Evolutionary conservation across 2,797 vertebrate species (phyloP).

Genomic region (Spinus olivaceus): DNA sequence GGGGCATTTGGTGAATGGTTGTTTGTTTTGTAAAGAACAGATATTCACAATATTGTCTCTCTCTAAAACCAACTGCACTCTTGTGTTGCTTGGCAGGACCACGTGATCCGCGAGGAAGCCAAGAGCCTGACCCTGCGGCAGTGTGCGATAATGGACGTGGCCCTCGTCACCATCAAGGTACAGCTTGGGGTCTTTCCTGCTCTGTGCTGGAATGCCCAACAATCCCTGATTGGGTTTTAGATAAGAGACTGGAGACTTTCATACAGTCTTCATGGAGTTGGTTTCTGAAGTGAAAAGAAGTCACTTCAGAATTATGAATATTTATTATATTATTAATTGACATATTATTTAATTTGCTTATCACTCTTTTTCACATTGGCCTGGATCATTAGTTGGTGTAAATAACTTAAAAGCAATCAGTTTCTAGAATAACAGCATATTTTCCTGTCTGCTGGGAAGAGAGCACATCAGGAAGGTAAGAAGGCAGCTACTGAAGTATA

Average conservation of each 20-base stretch:
- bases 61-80: background rate
- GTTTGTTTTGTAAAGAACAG: background rate
- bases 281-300: background rate
- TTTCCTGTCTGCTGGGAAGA: background rate
- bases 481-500: background rate
- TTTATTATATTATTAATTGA: background rate
- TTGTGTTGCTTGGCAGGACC: constrained; percentile 81
- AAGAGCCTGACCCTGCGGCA: constrained; percentile 90
- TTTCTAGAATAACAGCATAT: background rate
- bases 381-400: background rate
- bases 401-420: background rate
- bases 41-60: background rate
- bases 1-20: background rate
- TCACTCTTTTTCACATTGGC: background rate
- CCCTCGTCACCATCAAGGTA: constrained; percentile 96
- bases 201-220: background rate
- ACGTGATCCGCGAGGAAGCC: constrained; percentile 91
- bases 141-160: constrained; percentile 93
- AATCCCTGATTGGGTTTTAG: background rate
- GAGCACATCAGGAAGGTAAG: background rate
- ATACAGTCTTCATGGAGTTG: background rate
- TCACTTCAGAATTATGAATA: background rate
- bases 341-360: background rate
- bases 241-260: background rate
- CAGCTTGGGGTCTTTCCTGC: background rate